Base-by-base conservation (phyloP, 2,113 vertebrate species). In the Heterochromis multidens region DNA sequence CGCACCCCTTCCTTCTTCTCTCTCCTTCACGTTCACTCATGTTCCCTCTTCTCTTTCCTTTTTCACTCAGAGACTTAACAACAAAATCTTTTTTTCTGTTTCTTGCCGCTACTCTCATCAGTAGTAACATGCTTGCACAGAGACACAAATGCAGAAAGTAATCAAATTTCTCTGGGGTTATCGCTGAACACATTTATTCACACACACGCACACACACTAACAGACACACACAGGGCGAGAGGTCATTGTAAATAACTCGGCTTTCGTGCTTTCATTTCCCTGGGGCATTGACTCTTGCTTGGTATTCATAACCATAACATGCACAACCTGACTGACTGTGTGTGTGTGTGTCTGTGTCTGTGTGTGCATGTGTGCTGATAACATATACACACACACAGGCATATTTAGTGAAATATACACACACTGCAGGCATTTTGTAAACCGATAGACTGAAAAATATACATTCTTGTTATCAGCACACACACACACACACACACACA, bases 261-360 rank as follows among this genome's bases (percentile, higher is more conserved):
- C 82, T 93, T 93, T 84, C 70, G 59, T 90, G 89, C 85, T 93
- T 94, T 93, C 90, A 92, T 94, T 94, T 93, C 94, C 94, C 90
- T 35, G 25, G 83, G 91, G 94, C 85, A 86, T 84, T 82, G 87
- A 90, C 87, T 93, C 87, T 92, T 84, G 84, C 87, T 95, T 93
- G 91, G 91, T 93, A 94, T 95, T 95, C 94, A 94, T 89, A 92
- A 93, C 93, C 91, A 91, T 89, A 91, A 88, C 82, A 87, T 90
- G 80, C 87, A 89, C 67, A 92, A 88, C 80, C 88, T 88, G 86
- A 86, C 46, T 33, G 84, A 77, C 80, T 27, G 27, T 59, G 62
- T 76, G 79, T 58, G 57, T 63, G 46, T 80, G 46, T 82, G 37
- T 83, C 43, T 77, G 57, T 77, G 35, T 58, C 23, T 79, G 81